Base-by-base conservation (phyloP, 2,797 vertebrate genomes). In the Falco berigora region DNA sequence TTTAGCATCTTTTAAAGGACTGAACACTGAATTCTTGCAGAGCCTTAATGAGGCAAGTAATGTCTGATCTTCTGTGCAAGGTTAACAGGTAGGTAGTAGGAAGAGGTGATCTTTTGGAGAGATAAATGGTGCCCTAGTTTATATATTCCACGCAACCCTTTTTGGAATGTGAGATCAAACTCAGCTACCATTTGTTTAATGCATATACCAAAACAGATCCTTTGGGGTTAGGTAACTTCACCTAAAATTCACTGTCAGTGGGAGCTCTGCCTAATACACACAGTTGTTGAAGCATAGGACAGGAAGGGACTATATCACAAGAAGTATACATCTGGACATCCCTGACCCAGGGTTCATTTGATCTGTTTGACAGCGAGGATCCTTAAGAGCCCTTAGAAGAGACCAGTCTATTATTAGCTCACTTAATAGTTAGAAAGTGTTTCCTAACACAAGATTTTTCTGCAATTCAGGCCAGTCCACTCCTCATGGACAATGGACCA, bases 1-100 rank as follows among this genome's bases (percentile, higher is more conserved):
- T n/a, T 63, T 42, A 86, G 12, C 25, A 94, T 95, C 83, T 44
- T 93, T 97, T 96, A 97, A 91, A 93, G 78, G 94, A 97, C 61
- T 69, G 73, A 95, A 79, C 30, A 95, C 61, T 58, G 79, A 81
- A 42, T 53, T 49, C 40, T 68, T 62, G 30, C 19, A 72, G 21
- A 67, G 11, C 16, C 59, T 73, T 77, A 62, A 62, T 12, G 10
- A 52, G 8, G 21, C 32, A 76, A 53, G 32, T 38, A 40, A 72
- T 34, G 12, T 36, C 66, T 79, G 63, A 84, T 27, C 32, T 90
- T 55, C 58, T 56, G 22, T 50, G 18, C 36, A 44, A 86, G 30
- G 9, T 78, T 84, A 62, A 68, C 8, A 69, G 42, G 6, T 30
- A 80, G 78, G 49, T 11, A 78, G 42, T 6, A 56, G 13, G 42